Evolutionary conservation across 2,113 vertebrate species (phyloP).

Genomic region (Gallinago paraguaiae): DNA sequence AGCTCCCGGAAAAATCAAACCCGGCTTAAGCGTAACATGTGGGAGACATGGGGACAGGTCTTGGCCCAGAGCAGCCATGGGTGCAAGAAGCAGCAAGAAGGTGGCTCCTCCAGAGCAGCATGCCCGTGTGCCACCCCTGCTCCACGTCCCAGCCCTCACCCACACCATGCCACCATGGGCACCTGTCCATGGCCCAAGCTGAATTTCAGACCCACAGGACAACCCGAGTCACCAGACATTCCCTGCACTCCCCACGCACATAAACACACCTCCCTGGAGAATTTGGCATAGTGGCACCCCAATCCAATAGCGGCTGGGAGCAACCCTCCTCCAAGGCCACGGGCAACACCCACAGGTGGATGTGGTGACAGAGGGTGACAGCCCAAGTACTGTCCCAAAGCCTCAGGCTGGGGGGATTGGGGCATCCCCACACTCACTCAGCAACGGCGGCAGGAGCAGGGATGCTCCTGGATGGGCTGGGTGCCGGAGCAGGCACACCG

Average conservation of each 20-base stretch:
- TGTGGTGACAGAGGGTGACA: neutral
- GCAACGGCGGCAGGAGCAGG: neutral
- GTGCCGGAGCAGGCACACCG: neutral
- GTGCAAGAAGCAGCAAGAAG: neutral
- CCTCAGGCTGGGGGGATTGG: neutral
- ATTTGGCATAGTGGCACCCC: neutral
- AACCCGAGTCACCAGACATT: neutral
- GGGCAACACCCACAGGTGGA: neutral
- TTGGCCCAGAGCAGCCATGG: neutral
- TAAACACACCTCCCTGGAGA: too few relatives aligned
- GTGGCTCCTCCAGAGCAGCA: accelerated
- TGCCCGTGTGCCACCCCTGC: neutral
- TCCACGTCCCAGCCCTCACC: accelerated
- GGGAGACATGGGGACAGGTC: neutral
- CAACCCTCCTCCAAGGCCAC: neutral
- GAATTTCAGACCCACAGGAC: neutral
- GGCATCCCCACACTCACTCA: accelerated
- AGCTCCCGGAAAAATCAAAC: neutral
- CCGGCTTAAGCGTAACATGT: neutral
- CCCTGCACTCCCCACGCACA: accelerated
- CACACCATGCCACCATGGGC: accelerated
- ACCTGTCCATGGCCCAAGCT: accelerated
- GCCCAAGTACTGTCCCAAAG: accelerated
- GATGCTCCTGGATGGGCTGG: neutral
- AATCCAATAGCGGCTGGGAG: neutral